Conservation (phyloP, 1,140 invertebrate genomes). For the Drosophila busckii region DNA sequence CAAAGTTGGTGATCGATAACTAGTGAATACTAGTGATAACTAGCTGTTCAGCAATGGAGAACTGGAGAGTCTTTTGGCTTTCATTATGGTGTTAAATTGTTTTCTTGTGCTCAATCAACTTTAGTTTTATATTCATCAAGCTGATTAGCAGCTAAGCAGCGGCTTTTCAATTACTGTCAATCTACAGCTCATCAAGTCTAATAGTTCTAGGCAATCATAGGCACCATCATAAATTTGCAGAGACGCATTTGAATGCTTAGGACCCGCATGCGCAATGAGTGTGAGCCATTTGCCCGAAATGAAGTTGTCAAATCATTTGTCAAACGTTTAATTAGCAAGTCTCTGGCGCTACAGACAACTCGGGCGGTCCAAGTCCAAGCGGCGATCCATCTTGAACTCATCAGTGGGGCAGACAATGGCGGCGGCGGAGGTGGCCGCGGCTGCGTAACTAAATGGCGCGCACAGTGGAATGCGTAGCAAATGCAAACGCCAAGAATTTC, state of each 20-base stretch:
- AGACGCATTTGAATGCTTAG: constrained; percentile 9
- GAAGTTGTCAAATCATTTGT: constrained; percentile 72
- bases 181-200: constrained; percentile 35
- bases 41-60: no score
- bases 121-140: constrained; percentile 34
- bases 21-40: no score
- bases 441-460: constrained; percentile 60
- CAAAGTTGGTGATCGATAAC: no score
- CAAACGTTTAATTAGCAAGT: constrained; percentile 59
- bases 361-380: constrained; percentile 34
- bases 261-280: constrained; percentile 55
- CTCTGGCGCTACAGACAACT: constrained; percentile 14
- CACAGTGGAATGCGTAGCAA: constrained; percentile 62
- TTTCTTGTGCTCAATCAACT: constrained; percentile 20
- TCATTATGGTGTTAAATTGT: no score
- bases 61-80: no score
- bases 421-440: constrained; percentile 24
- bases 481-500: constrained; percentile 35
- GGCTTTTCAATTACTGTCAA: constrained; percentile 50
- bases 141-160: constrained; percentile 4
- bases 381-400: constrained; percentile 38
- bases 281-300: constrained; percentile 58
- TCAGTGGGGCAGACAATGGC: constrained; percentile 31
- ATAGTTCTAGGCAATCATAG: constrained; percentile 4
- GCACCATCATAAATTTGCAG: constrained; percentile 42